Conservation (phyloP, 2,797 vertebrate genomes). For the Nasua narica region DNA sequence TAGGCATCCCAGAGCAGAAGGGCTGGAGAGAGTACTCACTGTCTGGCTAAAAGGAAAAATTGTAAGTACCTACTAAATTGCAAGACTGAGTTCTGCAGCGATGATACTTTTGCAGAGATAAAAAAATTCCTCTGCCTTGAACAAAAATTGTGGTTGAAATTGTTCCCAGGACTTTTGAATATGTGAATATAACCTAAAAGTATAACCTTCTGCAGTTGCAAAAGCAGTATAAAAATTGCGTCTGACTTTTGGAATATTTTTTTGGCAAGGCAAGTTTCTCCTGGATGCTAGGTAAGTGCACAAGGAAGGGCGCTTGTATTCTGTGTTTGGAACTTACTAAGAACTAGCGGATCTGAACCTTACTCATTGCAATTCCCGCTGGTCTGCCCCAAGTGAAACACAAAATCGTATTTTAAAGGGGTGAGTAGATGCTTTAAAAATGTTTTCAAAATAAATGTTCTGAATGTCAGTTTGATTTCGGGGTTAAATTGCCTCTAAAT, state of each 20-base stretch:
- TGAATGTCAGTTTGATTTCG: conserved; percentile 61
- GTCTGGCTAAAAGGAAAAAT: background rate
- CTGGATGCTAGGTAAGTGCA: background rate
- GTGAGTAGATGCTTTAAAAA: conserved; percentile 57
- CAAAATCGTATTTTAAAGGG: conserved; percentile 43
- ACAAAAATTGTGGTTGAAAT: background rate
- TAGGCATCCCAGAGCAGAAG: background rate
- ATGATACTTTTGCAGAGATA: background rate
- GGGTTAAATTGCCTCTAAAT: conserved; percentile 68
- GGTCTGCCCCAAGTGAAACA: conserved; percentile 18
- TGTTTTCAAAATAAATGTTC: conserved; percentile 70
- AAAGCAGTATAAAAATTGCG: background rate
- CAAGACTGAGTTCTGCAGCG: background rate
- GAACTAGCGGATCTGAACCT: background rate
- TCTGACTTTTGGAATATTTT: background rate
- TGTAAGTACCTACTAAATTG: background rate
- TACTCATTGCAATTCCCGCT: background rate
- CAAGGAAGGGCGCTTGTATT: background rate
- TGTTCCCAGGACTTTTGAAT: background rate
- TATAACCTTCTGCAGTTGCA: background rate
- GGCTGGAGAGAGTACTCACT: background rate
- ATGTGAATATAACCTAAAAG: background rate
- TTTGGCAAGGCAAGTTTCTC: background rate
- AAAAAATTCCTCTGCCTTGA: background rate
- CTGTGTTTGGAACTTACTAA: background rate